Percentiles rank a stretch among this genome's conserved stretches.
These are phyloP conservation scores for Hucho hucho DNA, from an alignment of 2,113 vertebrate species.

Conservation along the genomic window DNA sequence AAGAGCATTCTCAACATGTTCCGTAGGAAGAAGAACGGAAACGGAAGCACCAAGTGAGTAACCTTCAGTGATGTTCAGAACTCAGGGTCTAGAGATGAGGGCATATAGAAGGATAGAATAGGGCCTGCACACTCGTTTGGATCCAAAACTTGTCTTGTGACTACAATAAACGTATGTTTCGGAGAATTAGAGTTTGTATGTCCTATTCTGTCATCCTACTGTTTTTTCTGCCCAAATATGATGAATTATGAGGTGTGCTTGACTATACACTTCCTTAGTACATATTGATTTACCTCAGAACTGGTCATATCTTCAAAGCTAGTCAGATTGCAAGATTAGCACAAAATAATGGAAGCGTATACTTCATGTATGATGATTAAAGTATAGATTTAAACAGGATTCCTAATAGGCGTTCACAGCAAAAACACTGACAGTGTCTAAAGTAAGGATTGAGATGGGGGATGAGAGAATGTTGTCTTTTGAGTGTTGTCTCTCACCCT, in stretches of 20 bases:
- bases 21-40: conserved; percentile 89
- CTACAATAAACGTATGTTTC: too few relatives aligned
- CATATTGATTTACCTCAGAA: too few relatives aligned
- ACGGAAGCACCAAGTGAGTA: conserved; percentile 92
- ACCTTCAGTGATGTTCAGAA: conserved; percentile 24
- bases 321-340: too few relatives aligned
- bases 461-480: conserved; percentile 47
- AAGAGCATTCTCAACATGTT: conserved; percentile 96
- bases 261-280: too few relatives aligned
- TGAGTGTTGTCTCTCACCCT: conserved; percentile 54
- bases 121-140: conserved; percentile 32
- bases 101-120: conserved; percentile 3
- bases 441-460: conserved; percentile 53
- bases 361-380: conserved; percentile 17
- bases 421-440: conserved; percentile 45
- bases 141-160: too few relatives aligned
- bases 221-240: too few relatives aligned
- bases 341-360: conserved; percentile 2
- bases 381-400: conserved; percentile 30
- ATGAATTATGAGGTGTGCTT: too few relatives aligned
- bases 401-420: conserved; percentile 59
- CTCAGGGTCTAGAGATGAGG: neutral
- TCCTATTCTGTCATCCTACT: too few relatives aligned
- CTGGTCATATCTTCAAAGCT: too few relatives aligned
- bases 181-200: too few relatives aligned